Percentiles rank a stretch among this genome's conserved stretches.
phyloP scores from a whole-genome alignment of 2,113 vertebrate genomes.

The Nannobrachium achirus region DNA sequence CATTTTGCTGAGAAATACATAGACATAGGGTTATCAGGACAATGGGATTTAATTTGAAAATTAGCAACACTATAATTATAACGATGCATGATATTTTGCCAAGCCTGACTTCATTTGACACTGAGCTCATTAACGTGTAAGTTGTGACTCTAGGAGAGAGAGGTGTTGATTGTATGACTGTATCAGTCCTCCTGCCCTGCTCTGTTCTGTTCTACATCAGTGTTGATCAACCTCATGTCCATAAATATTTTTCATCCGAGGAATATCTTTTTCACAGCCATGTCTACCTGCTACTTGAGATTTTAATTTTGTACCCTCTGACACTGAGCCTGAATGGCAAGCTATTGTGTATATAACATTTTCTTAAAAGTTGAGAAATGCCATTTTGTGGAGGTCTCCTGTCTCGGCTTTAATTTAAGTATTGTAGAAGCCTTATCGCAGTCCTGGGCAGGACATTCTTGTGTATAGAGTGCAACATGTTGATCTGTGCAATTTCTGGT shows the following conservation, averaged over 20 bases:
- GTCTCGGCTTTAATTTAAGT: slow-evolving; percentile 29
- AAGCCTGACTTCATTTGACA: neutral
- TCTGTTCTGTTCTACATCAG: slow-evolving; percentile 9
- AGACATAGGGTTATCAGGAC: too few species aligned
- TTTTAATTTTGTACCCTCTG: too few species aligned
- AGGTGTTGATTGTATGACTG: slow-evolving; percentile 81
- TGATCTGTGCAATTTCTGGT: slow-evolving; percentile 12
- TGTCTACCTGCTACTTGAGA: too few species aligned
- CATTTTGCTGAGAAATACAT: too few species aligned
- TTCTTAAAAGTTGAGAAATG: neutral
- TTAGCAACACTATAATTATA: too few species aligned
- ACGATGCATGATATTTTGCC: too few species aligned
- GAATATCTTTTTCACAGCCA: neutral
- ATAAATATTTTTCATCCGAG: slow-evolving; percentile 5
- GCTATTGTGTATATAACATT: neutral
- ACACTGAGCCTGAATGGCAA: slow-evolving; percentile 8
- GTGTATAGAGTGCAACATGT: slow-evolving; percentile 38
- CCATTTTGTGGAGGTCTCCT: neutral
- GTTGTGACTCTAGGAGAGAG: slow-evolving; percentile 82
- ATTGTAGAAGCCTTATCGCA: slow-evolving; percentile 14
- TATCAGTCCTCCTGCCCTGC: slow-evolving; percentile 85
- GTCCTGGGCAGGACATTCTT: slow-evolving; percentile 23
- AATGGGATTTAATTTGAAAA: too few species aligned
- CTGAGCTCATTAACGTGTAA: too few species aligned
- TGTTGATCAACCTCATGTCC: neutral